Conservation (phyloP, 2,888 invertebrate genomes). For the Volucella bombylans region DNA sequence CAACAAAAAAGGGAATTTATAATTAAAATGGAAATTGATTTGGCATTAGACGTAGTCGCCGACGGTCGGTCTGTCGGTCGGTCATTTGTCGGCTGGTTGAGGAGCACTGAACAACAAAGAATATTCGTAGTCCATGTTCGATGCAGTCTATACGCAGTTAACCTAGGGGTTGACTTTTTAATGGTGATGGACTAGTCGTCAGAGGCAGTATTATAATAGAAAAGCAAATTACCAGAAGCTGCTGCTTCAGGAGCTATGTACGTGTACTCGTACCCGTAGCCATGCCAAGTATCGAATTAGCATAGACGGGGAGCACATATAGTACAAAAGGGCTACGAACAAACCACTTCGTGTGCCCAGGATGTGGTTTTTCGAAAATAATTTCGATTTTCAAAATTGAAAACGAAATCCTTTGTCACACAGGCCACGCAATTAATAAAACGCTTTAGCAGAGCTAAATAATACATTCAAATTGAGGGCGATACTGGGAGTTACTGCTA, state of each 20-base stretch:
- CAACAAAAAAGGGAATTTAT: constrained; percentile 63
- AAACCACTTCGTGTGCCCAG: constrained; percentile 32
- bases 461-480: constrained; percentile 5
- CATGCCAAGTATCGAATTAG: constrained; percentile 43
- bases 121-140: background rate
- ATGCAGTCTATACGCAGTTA: constrained; percentile 28
- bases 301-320: constrained; percentile 21
- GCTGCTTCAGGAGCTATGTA: constrained; percentile 15
- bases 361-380: constrained; percentile 62
- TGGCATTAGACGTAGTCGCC: constrained; percentile 53
- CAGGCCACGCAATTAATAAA: constrained; percentile 64
- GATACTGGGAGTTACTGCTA: background rate
- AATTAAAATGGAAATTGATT: constrained; percentile 74
- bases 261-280: background rate
- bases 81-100: background rate
- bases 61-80: no score
- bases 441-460: constrained; percentile 33
- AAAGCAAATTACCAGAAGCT: constrained; percentile 6
- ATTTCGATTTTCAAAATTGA: constrained; percentile 69
- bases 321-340: constrained; percentile 18
- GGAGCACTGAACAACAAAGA: background rate
- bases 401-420: constrained; percentile 67
- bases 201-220: background rate
- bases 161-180: constrained; percentile 26
- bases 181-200: constrained; percentile 18